Evolutionary conservation across 2,888 invertebrate species (phyloP), one percentile per base, ranked within the genome.

Genomic region (Ornithoptera priamus): DNA sequence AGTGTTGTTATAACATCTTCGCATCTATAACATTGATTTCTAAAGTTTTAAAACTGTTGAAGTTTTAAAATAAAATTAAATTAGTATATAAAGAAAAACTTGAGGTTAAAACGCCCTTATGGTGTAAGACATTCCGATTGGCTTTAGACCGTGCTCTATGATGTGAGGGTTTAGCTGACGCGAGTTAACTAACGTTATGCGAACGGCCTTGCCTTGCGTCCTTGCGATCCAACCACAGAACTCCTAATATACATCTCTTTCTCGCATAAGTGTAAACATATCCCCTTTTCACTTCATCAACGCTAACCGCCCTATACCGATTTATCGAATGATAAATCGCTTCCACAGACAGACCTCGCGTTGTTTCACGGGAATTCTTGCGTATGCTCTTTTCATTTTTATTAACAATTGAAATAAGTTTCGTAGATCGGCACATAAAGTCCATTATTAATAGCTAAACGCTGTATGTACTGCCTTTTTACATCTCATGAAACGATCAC

Each of bases 171-270:
- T 75, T 71, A 74, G 74, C 73, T 75, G 75, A 75, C 77, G 73
- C 75, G 75, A 80, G 82, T 80, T 81, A 85, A 50, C 50, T 50
- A 50, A 50, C 50, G 50, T 50, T 50, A 50, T 50, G 50, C 75
- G 75, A 77, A 80, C 86, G 90, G 82, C 92, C 92, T 91, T 92
- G 91, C 85, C 74, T 77, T 68, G 76, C 89, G 91, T 88, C 91
- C 91, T 91, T 92, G 90, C 85, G 77, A 75, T 76, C 75, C 82
- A 83, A 80, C 80, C 80, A 80, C 81, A 81, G 81, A 81, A 80
- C 81, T 82, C 64, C 79, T 81, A 73, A 70, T 71, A 74, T 67
- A 74, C 64, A 58, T 72, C 80, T 83, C 86, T 82, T 84, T 77
- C 74, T 86, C 84, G 57, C 77, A 74, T 82, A 62, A 72, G 72